Percentiles rank a stretch among this genome's conserved stretches.
Evolutionary conservation across 2,888 invertebrate genomes (phyloP).

Genomic region (Gastracanthus pulcherrimus): DNA sequence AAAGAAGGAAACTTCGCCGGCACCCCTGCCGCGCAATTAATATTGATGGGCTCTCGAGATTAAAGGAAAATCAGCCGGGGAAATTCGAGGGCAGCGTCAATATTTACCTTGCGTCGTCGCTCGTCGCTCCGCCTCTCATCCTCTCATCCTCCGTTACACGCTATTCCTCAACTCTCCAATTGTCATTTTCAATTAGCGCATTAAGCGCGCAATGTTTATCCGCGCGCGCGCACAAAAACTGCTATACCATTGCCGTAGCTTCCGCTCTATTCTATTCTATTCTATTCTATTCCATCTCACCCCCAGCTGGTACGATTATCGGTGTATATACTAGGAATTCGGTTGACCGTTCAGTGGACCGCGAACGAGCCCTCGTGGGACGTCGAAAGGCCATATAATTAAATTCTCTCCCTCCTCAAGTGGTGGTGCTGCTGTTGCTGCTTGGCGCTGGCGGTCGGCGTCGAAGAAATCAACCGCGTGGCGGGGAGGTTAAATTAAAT

Average conservation of each 20-base stretch:
- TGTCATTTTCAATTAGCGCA: conserved; percentile 42
- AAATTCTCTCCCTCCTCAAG: conserved; percentile 14
- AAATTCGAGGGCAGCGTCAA: conserved; percentile 34
- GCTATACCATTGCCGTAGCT: too few relatives aligned
- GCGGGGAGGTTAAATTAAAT: not conserved
- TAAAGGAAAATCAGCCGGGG: conserved; percentile 26
- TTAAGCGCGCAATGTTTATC: conserved; percentile 7
- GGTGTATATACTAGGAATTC: too few relatives aligned
- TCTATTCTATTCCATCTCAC: too few relatives aligned
- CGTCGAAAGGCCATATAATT: not conserved
- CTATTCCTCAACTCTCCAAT: not conserved
- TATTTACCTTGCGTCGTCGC: not conserved
- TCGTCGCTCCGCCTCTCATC: not conserved
- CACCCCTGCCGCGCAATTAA: conserved; percentile 10
- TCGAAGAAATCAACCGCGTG: not conserved
- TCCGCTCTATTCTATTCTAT: too few relatives aligned
- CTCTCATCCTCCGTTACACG: too few relatives aligned
- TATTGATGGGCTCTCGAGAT: conserved; percentile 29
- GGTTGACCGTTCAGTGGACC: too few relatives aligned
- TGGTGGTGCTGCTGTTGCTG: too few relatives aligned
- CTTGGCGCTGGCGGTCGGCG: not conserved
- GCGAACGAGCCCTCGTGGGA: not conserved
- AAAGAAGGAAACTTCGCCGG: not conserved
- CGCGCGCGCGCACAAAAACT: not conserved
- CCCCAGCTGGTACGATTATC: too few relatives aligned